phyloP scores from a whole-genome alignment of 2,113 vertebrate genomes.

The Chelonoidis abingdonii region DNA sequence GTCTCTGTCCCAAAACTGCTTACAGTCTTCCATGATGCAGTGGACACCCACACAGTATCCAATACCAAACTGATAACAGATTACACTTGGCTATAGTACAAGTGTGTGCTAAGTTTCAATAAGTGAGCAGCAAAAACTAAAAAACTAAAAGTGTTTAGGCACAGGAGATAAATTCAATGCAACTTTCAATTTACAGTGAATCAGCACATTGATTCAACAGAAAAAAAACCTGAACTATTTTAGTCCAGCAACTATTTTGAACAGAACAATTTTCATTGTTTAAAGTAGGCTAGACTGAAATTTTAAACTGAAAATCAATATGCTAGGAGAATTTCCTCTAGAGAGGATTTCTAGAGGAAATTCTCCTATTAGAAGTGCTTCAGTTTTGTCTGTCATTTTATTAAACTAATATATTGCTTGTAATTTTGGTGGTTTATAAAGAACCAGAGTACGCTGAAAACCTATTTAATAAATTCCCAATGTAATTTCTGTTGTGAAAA shows the following conservation, averaged over 20 bases:
- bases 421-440: too few species aligned
- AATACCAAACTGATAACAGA: not conserved
- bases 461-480: not conserved
- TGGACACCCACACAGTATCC: not conserved
- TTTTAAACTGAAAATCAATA: not conserved
- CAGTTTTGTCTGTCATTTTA: not conserved
- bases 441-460: too few species aligned
- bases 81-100: not conserved
- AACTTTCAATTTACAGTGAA: not conserved
- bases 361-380: not conserved
- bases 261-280: not conserved
- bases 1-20: not conserved
- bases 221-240: not conserved
- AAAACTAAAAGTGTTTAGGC: not conserved
- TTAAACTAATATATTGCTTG: not conserved
- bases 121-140: not conserved
- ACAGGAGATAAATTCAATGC: not conserved
- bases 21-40: not conserved
- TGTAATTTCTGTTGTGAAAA: not conserved
- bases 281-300: too few species aligned
- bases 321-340: not conserved
- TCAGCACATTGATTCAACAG: not conserved
- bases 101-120: not conserved
- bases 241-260: not conserved
- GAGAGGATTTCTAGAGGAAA: not conserved